Conservation (phyloP, 2,888 invertebrate species). For the Eulithis prunata region DNA sequence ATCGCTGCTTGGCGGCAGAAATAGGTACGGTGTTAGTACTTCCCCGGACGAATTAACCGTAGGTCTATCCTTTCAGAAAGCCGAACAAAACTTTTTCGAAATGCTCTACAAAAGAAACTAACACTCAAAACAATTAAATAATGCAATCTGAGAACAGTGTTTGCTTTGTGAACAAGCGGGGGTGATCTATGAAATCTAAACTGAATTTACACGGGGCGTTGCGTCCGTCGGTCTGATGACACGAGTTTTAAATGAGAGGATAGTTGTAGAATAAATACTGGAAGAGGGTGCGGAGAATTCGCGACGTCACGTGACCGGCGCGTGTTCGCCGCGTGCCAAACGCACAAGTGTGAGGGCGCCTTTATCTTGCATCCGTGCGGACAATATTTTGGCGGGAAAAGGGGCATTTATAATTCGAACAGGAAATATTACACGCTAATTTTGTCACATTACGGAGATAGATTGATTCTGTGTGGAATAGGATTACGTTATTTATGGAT, state of each 20-base stretch:
- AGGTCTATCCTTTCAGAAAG: no score
- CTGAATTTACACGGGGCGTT: slow-evolving; percentile 70
- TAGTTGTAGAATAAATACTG: slow-evolving; percentile 79
- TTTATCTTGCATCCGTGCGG: slow-evolving; percentile 38
- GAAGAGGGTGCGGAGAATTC: slow-evolving; percentile 56
- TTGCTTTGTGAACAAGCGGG: slow-evolving; percentile 66
- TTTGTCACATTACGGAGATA: slow-evolving; percentile 73
- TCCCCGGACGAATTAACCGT: no score
- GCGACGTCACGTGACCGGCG: slow-evolving; percentile 51
- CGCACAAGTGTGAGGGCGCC: slow-evolving; percentile 47
- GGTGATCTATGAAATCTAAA: slow-evolving; percentile 74
- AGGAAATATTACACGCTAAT: slow-evolving; percentile 84
- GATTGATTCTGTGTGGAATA: slow-evolving; percentile 72
- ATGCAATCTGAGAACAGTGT: slow-evolving; percentile 73
- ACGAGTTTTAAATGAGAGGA: slow-evolving; percentile 74
- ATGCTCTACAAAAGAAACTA: slow-evolving; percentile 35
- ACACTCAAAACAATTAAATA: slow-evolving; percentile 74
- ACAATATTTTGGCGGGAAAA: slow-evolving; percentile 66
- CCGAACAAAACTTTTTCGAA: slow-evolving; percentile 6
- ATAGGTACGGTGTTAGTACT: no score
- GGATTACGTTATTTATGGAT: slow-evolving; percentile 61
- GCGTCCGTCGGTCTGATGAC: slow-evolving; percentile 64
- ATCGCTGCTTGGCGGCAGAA: no score
- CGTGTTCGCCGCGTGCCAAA: slow-evolving; percentile 63
- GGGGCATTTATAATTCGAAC: slow-evolving; percentile 77